A percentile compares a stretch with the other conserved stretches of the same genome.
These are phyloP conservation scores for Telmatherina bonti DNA, from an alignment of 2,797 vertebrate species.

Conservation along the genomic window DNA sequence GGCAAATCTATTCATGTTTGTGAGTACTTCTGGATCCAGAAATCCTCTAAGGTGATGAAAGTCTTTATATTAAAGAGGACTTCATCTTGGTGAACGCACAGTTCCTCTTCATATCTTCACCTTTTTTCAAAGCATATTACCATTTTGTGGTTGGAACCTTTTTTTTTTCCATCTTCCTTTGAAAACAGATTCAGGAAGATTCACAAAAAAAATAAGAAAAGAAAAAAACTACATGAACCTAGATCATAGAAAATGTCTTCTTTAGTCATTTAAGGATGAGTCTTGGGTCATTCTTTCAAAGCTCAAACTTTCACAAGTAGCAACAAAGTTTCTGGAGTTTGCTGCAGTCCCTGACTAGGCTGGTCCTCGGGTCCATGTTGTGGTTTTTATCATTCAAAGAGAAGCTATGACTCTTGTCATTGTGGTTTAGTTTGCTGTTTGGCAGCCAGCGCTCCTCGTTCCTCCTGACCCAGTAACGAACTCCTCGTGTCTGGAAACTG, in stretches of 20 bases:
- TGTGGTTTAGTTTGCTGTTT: constrained; percentile 54
- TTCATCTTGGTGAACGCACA: constrained; percentile 8
- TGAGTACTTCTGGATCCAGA: constrained; percentile 14
- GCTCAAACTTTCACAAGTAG: constrained; percentile 18
- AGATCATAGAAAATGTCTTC: constrained; percentile 25
- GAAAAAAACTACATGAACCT: constrained; percentile 38
- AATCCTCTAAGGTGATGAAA: constrained; percentile 43
- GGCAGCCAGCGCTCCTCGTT: constrained; percentile 49
- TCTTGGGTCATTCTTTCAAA: constrained; percentile 22
- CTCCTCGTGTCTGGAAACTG: constrained; percentile 69
- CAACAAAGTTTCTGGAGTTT: constrained; percentile 12
- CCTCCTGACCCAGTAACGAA: constrained; percentile 63
- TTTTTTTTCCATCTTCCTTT: background rate
- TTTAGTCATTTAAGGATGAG: constrained; percentile 37
- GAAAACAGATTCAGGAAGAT: constrained; percentile 15
- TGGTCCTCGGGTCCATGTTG: constrained; percentile 22
- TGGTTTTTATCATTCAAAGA: constrained; percentile 22
- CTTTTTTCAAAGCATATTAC: constrained; percentile 14
- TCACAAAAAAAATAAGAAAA: constrained; percentile 12
- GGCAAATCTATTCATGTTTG: constrained; percentile 21
- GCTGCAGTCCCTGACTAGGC: constrained; percentile 31
- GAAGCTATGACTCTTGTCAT: constrained; percentile 31
- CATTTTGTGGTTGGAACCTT: constrained; percentile 21
- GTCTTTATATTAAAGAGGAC: constrained; percentile 8
- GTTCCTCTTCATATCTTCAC: constrained; percentile 11